Evolutionary conservation across 2,888 invertebrate species (phyloP).

Genomic region (Tetrapedia diversipes): DNA sequence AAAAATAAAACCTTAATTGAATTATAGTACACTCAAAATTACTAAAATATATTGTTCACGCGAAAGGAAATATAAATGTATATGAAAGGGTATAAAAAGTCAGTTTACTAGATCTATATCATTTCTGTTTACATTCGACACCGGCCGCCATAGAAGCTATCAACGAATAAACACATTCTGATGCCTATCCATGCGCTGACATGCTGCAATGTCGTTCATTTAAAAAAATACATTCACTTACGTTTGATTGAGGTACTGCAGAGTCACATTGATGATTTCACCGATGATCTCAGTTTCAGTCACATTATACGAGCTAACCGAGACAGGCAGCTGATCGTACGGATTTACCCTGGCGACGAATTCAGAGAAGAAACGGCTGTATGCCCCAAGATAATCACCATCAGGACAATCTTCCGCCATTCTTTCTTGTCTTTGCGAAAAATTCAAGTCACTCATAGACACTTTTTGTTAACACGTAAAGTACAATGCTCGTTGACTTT

Average conservation of each 20-base stretch:
- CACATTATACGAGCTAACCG: slow-evolving; percentile 88
- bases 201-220: slow-evolving; percentile 13
- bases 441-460: slow-evolving; percentile 11
- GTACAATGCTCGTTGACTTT: slow-evolving; percentile 11
- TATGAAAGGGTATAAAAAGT: too few relatives aligned
- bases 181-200: slow-evolving; percentile 29
- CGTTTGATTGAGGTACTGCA: slow-evolving; percentile 91
- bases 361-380: slow-evolving; percentile 89
- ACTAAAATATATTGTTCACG: not conserved
- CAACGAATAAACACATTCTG: slow-evolving; percentile 47
- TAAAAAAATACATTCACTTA: slow-evolving; percentile 83
- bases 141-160: slow-evolving; percentile 45
- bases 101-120: slow-evolving; percentile 5
- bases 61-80: not conserved
- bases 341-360: slow-evolving; percentile 88
- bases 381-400: slow-evolving; percentile 88
- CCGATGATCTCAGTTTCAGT: slow-evolving; percentile 89
- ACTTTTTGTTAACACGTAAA: slow-evolving; percentile 27
- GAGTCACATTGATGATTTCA: slow-evolving; percentile 90
- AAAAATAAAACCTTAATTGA: not conserved
- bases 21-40: not conserved
- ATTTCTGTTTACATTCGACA: slow-evolving; percentile 46
- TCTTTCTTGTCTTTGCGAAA: slow-evolving; percentile 68
- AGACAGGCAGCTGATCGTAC: slow-evolving; percentile 89
- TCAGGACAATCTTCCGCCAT: slow-evolving; percentile 78